Evolutionary conservation across 2,797 vertebrate genomes (phyloP), one percentile per base, ranked within the genome.

Genomic region (Silurus lanzhouensis): DNA sequence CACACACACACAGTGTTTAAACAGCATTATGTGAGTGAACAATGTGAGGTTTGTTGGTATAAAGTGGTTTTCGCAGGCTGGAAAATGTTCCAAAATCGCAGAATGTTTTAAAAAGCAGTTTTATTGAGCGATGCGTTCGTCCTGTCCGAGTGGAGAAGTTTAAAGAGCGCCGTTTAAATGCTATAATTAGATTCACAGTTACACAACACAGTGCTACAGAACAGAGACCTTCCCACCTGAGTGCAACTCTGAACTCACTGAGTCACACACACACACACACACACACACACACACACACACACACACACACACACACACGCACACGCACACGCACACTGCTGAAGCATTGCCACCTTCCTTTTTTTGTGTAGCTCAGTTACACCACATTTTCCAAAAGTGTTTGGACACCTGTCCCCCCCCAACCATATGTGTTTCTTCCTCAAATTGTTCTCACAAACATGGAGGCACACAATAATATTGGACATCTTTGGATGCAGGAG

Each of bases 111-210:
- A 87, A 87, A 86, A 38, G 64, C 74, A 75, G 84, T 77, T 87
- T 84, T 87, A 85, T 88, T 87, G 84, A 72, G 46, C 61, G 2
- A 31, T 63, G 7, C 7, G 72, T 85, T 83, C 68, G 12, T 55
- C 78, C 83, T 85, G 82, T 68, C 57, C 58, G 63, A 82, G 75
- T 38, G 86, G 81, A 67, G 87, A 91, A 91, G 85, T 85, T 88
- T 88, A 76, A 92, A 91, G 87, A 90, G 86, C 90, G 87, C 92
- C 92, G 92, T 94, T 91, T 93, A 94, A 93, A 90, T 94, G 92
- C 91, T 91, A 94, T 95, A 95, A 95, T 91, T 93, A 93, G 94
- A 94, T 90, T 86, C 86, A 85, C 83, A 85, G 92, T 95, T 95
- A 89, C 90, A 92, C 94, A 95, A 95, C 91, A 93, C 89, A 89